Conservation (phyloP, 2,888 invertebrate species). For the Cataglyphis altisquamis region DNA sequence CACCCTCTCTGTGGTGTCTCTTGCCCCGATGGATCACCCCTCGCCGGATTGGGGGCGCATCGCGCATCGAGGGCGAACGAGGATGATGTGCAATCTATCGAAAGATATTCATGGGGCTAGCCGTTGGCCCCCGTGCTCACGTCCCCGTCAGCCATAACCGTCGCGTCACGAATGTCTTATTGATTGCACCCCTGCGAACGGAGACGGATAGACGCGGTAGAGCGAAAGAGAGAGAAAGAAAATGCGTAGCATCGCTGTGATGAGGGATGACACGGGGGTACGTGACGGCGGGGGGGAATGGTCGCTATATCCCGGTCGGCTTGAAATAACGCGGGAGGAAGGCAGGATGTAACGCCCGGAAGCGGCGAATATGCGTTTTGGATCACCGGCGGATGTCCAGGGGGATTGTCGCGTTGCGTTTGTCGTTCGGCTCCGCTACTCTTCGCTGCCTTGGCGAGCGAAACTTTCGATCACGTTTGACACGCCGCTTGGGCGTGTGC, state of each 20-base stretch:
- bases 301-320: slow-evolving; percentile 67
- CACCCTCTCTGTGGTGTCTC: slow-evolving; percentile 73
- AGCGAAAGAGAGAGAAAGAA: slow-evolving; percentile 59
- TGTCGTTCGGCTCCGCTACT: slow-evolving; percentile 37
- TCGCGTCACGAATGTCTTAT: slow-evolving; percentile 86
- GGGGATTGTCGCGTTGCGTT: slow-evolving; percentile 63
- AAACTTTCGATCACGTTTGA: neutral
- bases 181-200: slow-evolving; percentile 81
- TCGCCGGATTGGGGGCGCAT: slow-evolving; percentile 70
- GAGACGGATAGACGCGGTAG: slow-evolving; percentile 73
- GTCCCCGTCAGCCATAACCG: slow-evolving; percentile 84
- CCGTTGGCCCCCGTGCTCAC: slow-evolving; percentile 80
- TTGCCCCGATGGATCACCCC: slow-evolving; percentile 60
- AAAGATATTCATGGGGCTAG: slow-evolving; percentile 86
- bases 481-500: neutral
- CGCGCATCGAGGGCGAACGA: slow-evolving; percentile 77
- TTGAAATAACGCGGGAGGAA: slow-evolving; percentile 67
- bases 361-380: slow-evolving; percentile 80
- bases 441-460: neutral
- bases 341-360: slow-evolving; percentile 75
- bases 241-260: slow-evolving; percentile 49
- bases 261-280: slow-evolving; percentile 51
- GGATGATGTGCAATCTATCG: slow-evolving; percentile 86
- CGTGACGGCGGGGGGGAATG: slow-evolving; percentile 48
- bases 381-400: slow-evolving; percentile 73